Percentiles rank a stretch among this genome's conserved stretches.
Evolutionary conservation across 2,888 invertebrate genomes (phyloP).

Genomic region (Acleris emargana): DNA sequence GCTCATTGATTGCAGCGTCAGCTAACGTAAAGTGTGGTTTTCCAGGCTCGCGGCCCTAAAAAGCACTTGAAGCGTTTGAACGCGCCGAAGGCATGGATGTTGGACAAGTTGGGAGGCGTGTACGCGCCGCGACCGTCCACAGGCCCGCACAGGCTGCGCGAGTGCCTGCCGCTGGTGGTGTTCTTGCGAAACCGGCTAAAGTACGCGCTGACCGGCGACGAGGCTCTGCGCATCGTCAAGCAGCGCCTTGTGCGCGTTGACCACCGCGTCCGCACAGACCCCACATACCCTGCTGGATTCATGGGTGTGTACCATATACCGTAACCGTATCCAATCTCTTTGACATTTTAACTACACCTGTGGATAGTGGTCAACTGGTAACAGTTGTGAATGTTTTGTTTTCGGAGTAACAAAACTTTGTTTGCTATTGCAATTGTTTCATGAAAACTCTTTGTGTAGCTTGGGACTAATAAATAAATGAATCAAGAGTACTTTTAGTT

Average conservation of each 20-base stretch:
- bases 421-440: too few relatives aligned
- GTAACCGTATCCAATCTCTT: background rate
- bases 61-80: slow-evolving; percentile 99
- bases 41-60: slow-evolving; percentile 98
- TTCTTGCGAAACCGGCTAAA: slow-evolving; percentile 98
- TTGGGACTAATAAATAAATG: too few relatives aligned
- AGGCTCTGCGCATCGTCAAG: slow-evolving; percentile 99
- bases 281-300: slow-evolving; percentile 98
- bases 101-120: slow-evolving; percentile 99
- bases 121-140: slow-evolving; percentile 99
- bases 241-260: slow-evolving; percentile 99
- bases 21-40: slow-evolving; percentile 42
- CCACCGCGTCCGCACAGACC: slow-evolving; percentile 98
- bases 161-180: slow-evolving; percentile 97
- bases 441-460: too few relatives aligned
- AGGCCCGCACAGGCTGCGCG: slow-evolving; percentile 98
- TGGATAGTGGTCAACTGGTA: too few relatives aligned
- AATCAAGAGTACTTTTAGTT: too few relatives aligned
- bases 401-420: too few relatives aligned
- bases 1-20: background rate
- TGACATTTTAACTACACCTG: too few relatives aligned
- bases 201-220: slow-evolving; percentile 98
- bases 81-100: slow-evolving; percentile 99
- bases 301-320: slow-evolving; percentile 90
- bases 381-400: too few relatives aligned